Base-by-base conservation (phyloP, 2,113 vertebrate species). In the Periophthalmodon schlosseri region DNA sequence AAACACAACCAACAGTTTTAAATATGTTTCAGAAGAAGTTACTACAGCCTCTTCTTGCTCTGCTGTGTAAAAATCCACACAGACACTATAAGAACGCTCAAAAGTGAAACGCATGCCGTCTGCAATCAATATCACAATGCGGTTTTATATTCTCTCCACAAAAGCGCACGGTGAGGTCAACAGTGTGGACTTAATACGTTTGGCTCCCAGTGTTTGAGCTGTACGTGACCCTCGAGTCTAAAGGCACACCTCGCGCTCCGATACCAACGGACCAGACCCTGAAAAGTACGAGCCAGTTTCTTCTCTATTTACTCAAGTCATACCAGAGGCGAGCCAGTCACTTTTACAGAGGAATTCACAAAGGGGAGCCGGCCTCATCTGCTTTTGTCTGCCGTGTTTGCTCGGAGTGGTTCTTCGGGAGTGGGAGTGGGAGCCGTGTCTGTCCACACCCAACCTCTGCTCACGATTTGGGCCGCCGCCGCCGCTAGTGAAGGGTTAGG, bases 371-470 rank as follows among this genome's bases (percentile, higher is more conserved):
- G 52, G 68, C 82, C 78, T 65, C 63, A 1, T 65, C 71, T 18
- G 20, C 80, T 84, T 91, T 87, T 88, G 87, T 91, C 78, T 84
- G 70, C 80, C 18, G 73, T 88, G 81, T 91, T 91, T 91, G 85
- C 75, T 78, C 72, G 86, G 75, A 87, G 81, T 70, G 81, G 81
- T 78, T 91, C 80, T 70, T 39, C 50, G 72, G 61, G 77, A 78
- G 75, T 63, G 72, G 61, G 77, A 78, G 75, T 63, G 73, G 72
- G 78, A 77, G 81, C 57, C 36, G 75, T 70, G 83, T 82, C 68
- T 74, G 86, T 76, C 81, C 78, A 89, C 87, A 79, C 88, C 88
- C 88, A 80, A 65, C 69, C 56, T 71, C 44, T 72, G 57, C 73
- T 79, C 20, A 39, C 71, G 77, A 83, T 80, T 71, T 84, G 63